These are phyloP conservation scores for Sinella curviseta DNA, from an alignment of 1,140 invertebrate species.

Conservation along the genomic window DNA sequence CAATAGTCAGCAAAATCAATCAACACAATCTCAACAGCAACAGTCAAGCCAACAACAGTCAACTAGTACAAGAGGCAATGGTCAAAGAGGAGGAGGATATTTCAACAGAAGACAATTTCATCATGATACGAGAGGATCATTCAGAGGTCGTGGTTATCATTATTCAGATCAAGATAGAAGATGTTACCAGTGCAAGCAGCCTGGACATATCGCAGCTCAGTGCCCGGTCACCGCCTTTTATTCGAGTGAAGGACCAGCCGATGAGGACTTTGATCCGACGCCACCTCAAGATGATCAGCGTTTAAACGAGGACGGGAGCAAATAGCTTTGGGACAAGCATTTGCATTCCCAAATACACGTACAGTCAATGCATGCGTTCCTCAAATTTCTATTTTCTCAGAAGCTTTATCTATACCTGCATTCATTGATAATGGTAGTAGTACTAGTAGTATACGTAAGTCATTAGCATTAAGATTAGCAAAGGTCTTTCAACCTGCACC, in stretches of 20 bases:
- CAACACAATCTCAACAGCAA: not conserved
- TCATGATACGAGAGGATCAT: not conserved
- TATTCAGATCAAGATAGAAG: not conserved
- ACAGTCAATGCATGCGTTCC: not conserved
- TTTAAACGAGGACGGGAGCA: not conserved
- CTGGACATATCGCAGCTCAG: not conserved
- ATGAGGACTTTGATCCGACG: too few species aligned
- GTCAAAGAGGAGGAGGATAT: too few species aligned
- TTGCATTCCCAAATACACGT: not conserved
- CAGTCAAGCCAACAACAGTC: not conserved
- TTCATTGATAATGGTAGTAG: not conserved
- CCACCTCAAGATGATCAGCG: not conserved
- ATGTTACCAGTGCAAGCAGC: not conserved
- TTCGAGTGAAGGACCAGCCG: too few species aligned
- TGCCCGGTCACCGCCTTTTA: not conserved
- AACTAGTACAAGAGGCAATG: not conserved
- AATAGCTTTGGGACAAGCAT: not conserved
- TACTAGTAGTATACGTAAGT: not conserved
- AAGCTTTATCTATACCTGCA: not conserved
- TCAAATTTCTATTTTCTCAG: not conserved
- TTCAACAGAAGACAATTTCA: not conserved
- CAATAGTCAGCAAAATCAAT: not conserved
- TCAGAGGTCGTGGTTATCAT: not conserved
- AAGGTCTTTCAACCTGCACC: not conserved
- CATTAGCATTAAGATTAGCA: conserved; percentile 1